Evolutionary conservation across 2,888 invertebrate species (phyloP), one percentile per base, ranked within the genome.

Genomic region (Drosophila yooni): DNA sequence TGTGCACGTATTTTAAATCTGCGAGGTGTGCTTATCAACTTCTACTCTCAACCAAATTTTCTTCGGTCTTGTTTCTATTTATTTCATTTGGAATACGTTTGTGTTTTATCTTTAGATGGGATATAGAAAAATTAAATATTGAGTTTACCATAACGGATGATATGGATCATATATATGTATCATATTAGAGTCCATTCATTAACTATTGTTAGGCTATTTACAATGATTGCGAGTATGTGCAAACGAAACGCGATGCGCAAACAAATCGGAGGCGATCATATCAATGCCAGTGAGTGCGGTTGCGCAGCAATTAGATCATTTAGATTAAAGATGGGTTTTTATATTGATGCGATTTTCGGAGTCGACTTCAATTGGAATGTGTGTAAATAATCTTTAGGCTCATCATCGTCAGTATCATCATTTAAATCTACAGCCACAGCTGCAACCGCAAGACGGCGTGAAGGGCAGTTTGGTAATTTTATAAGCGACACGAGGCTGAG

Each of bases 401-500:
- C 63, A 75, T 46, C 63, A 73, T 64, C 52, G 54, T 11, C 61
- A 70, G 27, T 56, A 43, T 50, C 56, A 57, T 33, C 69, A 60
- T 64, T 46, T 57, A 40, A 66, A 54, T 43, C 57, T 46, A 25
- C 40, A 56, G 52, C 54, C 58, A 36, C 79, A 66, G 57, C 74
- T 50, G 36, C 67, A 80, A 71, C 71, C 69, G 70, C 81, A 83
- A 86, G 73, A 62, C 36, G 74, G 78, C 90, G 82, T 90, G 90
- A 90, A 88, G 90, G 87, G 85, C 90, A 82, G 69, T 60, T 75
- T 74, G 79, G 84, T 86, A 89, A 86, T 88, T 69, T 82, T 86
- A 88, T 86, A 88, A 78, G 85, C 86, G 71, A 78, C 62, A 72
- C 89, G 89, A 86, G 85, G 85, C 88, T 86, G 88, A 74, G 88